Percentiles rank a stretch among this genome's conserved stretches.
Evolutionary conservation across 2,797 vertebrate species (phyloP).

Genomic region (Melanogrammus aeglefinus): DNA sequence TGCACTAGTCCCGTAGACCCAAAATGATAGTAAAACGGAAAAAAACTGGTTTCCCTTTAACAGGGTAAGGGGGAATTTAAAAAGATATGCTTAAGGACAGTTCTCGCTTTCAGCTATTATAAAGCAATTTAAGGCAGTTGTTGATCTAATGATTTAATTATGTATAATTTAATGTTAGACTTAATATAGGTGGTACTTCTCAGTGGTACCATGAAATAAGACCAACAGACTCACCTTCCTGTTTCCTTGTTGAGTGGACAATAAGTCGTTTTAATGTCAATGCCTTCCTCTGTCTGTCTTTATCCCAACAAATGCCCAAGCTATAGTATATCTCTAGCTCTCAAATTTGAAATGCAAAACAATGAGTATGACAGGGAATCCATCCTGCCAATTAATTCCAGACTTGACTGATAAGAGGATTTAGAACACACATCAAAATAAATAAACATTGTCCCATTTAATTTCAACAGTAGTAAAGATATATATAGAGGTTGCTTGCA

Average conservation of each 20-base stretch:
- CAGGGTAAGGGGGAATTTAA: too few species aligned
- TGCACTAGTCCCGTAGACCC: too few species aligned
- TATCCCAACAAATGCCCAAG: neutral
- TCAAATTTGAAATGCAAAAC: slow-evolving; percentile 5
- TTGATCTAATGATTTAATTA: too few species aligned
- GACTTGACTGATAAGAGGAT: neutral
- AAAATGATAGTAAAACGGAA: too few species aligned
- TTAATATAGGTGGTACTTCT: neutral
- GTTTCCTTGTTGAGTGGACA: neutral
- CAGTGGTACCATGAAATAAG: neutral
- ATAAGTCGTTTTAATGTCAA: neutral
- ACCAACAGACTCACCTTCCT: neutral
- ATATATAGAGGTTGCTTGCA: neutral
- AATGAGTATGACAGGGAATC: neutral
- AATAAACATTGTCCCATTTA: neutral
- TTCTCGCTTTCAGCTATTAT: neutral
- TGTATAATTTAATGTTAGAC: neutral
- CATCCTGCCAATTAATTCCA: neutral
- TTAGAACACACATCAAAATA: neutral
- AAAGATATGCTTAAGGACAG: too few species aligned
- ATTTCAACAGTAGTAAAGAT: neutral
- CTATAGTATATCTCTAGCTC: neutral
- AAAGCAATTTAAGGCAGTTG: neutral
- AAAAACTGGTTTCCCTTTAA: too few species aligned
- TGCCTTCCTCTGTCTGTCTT: neutral